Base-by-base conservation (phyloP, 2,113 vertebrate genomes). In the Catharus fuscescens region DNA sequence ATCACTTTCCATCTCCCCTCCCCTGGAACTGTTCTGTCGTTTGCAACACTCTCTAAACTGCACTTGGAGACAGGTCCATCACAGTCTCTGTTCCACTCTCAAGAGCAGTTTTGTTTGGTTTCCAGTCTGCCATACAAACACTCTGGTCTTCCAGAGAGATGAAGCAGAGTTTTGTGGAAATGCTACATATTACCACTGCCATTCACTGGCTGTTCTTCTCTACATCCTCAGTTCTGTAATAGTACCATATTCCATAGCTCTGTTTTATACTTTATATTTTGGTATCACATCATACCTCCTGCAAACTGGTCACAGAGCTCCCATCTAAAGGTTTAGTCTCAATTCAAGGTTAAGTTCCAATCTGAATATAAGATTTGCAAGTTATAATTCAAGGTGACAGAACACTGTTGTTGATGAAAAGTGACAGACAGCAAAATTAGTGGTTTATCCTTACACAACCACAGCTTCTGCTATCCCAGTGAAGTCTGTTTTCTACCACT, bases 321-420 rank as follows among this genome's bases (percentile, higher is more conserved):
- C 50, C 31, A 53, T 36, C 40, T 70, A 44, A 70, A 65, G 24
- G 26, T 85, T 94, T n/a, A 88, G 38, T 48, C 74, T 91, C 60
- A 80, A 26, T 31, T 89, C 74, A 66, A 50, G 23, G 52, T 77
- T 89, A 76, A 82, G 29, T 17, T 85, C 44, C 65, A 69, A 82
- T 40, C 34, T 17, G 34, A 93, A 72, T 29, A 66, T 14, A 62
- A 66, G 44, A 66, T 83, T 77, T 83, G 8, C 24, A 90, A 73
- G 32, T 44, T 67, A 28, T 56, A 86, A 93, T 67, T 90, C 88
- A 80, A 91, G 48, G 69, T 71, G 67, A 83, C 90, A 88, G 52
- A 80, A 52, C 10, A 18, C 38, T 54, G 17, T 2, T 54, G 67
- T 24, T 56, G 82, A 67, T 42, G 36, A 83, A 60, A 80, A 94